Conservation (phyloP, 2,888 invertebrate genomes). For the Enchytraeus crypticus region DNA sequence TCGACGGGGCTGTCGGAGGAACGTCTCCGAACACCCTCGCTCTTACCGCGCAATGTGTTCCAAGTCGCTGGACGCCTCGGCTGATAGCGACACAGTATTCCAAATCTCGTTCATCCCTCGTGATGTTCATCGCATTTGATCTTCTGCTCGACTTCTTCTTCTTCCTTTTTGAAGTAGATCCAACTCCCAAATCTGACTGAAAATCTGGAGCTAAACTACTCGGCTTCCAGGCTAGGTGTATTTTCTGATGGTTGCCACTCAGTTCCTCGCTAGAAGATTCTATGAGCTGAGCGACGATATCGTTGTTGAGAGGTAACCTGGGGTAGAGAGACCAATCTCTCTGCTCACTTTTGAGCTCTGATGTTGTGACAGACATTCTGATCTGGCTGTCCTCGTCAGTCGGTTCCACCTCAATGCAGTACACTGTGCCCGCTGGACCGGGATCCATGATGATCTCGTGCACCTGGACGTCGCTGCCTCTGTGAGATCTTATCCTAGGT, state of each 20-base stretch:
- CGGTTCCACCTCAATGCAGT: conserved; percentile 31
- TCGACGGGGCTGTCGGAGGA: conserved; percentile 35
- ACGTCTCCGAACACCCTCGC: conserved; percentile 44
- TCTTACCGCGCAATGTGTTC: conserved; percentile 53
- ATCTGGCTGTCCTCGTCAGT: conserved; percentile 35
- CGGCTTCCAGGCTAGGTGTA: conserved; percentile 32
- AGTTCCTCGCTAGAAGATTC: too few species aligned
- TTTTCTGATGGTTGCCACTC: too few species aligned
- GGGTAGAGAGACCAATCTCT: conserved; percentile 29
- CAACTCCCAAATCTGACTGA: too few species aligned
- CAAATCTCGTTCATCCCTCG: conserved; percentile 13
- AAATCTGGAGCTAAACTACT: conserved; percentile 23
- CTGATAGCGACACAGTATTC: conserved; percentile 52
- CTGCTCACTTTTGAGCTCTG: too few species aligned
- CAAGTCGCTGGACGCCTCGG: conserved; percentile 47
- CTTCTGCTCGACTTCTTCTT: too few species aligned
- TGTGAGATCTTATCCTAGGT: too few species aligned
- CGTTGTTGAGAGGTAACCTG: conserved; percentile 26
- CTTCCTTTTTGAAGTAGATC: too few species aligned
- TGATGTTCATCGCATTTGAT: too few species aligned
- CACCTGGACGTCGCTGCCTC: background rate
- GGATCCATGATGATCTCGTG: background rate
- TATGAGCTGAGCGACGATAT: conserved; percentile 24
- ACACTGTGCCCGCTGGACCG: background rate
- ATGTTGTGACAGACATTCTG: conserved; percentile 33